Base-by-base conservation (phyloP, 2,888 invertebrate genomes). In the Cotesia congregata region DNA sequence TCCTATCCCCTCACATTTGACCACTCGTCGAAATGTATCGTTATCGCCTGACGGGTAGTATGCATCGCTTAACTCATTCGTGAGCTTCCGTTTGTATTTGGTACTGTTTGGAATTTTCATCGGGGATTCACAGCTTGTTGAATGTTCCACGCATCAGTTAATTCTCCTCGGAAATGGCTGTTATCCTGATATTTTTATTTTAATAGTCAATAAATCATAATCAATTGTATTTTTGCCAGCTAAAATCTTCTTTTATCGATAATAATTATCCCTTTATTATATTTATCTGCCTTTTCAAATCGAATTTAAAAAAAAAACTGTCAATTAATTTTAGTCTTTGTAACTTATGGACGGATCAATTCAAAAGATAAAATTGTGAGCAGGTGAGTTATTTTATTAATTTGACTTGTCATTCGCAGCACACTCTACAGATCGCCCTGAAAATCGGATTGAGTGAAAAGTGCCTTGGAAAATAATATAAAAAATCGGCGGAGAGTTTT, bases 81-180 rank as follows among this genome's bases (percentile, higher is more conserved):
- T 41, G 40, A 70, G 59, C 60, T 70, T 70, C 60, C 70, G 60
- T 60, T 68, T 17, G 17, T 30, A 30, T 30, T 30, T 30, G 30
- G 30, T 68, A 68, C 68, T 9, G 38, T 70, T 70, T 60, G 60
- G 38, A 70, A 70, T 70, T 70, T 59, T 59, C 60, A 70, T 59
- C 20, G 70, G 7, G 6, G 38, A 70, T 70, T 65, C 72, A 72
- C 72, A 72, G 60, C 62, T 72, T 38, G 39, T 40, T 62, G 62
- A 62, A 72, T 64, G 7, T 41, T 41, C 6, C 9, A 50, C 50
- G 50, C 50, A 50, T 50, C 9, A 50, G 12, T 50, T 50, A 12
- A 50, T 12, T 12, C 12, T 12, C 9, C 12, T 12, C 9, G 50
- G 50, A 50, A 12, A 50, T 50, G 12, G 12, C 50, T 50, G 50